Evolutionary conservation across 2,113 vertebrate genomes (phyloP).

Genomic region (Rhinichthys klamathensis): DNA sequence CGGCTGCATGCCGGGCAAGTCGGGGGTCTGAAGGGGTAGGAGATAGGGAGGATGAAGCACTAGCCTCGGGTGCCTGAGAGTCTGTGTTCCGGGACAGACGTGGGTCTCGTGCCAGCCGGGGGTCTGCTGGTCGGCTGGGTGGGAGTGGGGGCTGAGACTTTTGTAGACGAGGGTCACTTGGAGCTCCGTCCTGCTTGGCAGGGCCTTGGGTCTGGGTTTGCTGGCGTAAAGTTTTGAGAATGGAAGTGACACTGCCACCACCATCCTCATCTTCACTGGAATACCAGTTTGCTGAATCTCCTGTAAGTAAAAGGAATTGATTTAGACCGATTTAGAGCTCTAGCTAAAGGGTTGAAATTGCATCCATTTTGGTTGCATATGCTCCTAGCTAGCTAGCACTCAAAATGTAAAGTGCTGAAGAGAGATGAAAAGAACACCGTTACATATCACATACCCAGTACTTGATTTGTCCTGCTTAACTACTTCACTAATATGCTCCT

Average conservation of each 20-base stretch:
- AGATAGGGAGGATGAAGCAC: constrained; percentile 52
- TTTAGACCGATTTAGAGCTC: neutral
- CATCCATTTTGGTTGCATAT: too few species aligned
- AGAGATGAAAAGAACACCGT: too few species aligned
- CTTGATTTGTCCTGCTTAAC: too few species aligned
- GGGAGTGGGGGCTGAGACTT: constrained; percentile 69
- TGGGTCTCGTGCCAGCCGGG: constrained; percentile 85
- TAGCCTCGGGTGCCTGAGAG: constrained; percentile 55
- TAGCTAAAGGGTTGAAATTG: neutral
- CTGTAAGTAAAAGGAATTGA: constrained; percentile 63
- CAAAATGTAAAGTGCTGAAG: too few species aligned
- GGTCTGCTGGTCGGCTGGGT: constrained; percentile 72
- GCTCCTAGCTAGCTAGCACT: too few species aligned
- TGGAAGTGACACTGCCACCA: constrained; percentile 90
- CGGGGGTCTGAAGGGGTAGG: constrained; percentile 79
- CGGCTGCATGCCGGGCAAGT: constrained; percentile 66
- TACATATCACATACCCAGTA: too few species aligned
- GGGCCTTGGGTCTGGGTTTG: constrained; percentile 81
- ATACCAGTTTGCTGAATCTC: constrained; percentile 94
- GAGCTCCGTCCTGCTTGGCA: constrained; percentile 63
- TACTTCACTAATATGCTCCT: too few species aligned
- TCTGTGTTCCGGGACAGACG: constrained; percentile 78
- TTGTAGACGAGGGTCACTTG: constrained; percentile 82
- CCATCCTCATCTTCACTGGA: constrained; percentile 96
- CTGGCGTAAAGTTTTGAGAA: constrained; percentile 88